These are phyloP conservation scores for Uloborus plumipes DNA, from an alignment of 2,888 invertebrate species.

Conservation along the genomic window DNA sequence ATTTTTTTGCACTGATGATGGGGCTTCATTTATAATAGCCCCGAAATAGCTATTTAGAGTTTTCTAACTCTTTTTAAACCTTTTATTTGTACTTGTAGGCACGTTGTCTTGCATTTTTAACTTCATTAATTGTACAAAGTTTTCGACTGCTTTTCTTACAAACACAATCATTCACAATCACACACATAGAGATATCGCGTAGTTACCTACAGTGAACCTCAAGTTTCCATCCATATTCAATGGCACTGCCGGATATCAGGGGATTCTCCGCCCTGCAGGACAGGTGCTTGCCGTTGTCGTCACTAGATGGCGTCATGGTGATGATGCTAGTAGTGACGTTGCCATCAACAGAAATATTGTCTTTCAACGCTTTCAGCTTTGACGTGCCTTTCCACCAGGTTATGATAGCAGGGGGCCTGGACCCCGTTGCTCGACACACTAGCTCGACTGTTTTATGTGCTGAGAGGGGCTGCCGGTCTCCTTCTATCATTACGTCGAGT, in stretches of 20 bases:
- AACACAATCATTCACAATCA: background rate
- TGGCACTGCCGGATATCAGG: constrained; percentile 67
- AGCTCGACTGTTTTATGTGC: constrained; percentile 60
- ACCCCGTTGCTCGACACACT: constrained; percentile 60
- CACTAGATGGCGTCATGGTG: constrained; percentile 67
- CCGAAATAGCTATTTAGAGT: no score
- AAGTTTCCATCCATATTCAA: constrained; percentile 68
- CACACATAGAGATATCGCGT: constrained; percentile 7
- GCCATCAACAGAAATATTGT: constrained; percentile 66
- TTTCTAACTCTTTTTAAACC: no score
- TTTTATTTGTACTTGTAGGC: no score
- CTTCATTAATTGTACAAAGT: no score
- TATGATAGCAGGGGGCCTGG: constrained; percentile 76
- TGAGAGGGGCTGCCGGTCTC: constrained; percentile 59
- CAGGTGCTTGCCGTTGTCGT: constrained; percentile 71
- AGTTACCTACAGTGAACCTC: constrained; percentile 68
- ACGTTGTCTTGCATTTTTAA: no score
- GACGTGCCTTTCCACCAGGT: constrained; percentile 89
- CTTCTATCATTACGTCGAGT: constrained; percentile 60
- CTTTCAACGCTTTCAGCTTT: constrained; percentile 75
- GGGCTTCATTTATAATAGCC: no score
- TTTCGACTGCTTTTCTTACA: no score
- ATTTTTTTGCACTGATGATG: no score
- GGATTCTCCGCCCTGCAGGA: constrained; percentile 73
- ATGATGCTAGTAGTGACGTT: constrained; percentile 67